phyloP scores from a whole-genome alignment of 1,140 invertebrate species.

The Protaetia brevitarsis region DNA sequence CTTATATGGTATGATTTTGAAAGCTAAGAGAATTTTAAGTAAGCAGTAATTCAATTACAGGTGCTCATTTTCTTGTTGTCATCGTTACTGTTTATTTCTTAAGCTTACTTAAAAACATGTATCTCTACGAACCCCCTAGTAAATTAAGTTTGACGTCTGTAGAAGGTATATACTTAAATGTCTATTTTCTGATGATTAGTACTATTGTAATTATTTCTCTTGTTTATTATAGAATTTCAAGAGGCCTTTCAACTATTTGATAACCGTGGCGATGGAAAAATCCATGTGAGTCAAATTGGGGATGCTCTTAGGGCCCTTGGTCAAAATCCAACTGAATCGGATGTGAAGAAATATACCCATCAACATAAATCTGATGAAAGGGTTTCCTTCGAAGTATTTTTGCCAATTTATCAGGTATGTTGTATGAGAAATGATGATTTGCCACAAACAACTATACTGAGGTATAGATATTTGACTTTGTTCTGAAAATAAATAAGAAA shows the following conservation, averaged over 20 bases:
- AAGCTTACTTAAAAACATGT: constrained; percentile 46
- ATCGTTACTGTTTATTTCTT: not conserved
- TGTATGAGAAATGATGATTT: too few relatives aligned
- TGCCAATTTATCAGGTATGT: constrained; percentile 88
- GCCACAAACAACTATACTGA: too few relatives aligned
- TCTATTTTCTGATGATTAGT: constrained; percentile 19
- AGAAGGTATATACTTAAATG: constrained; percentile 52
- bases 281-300: constrained; percentile 93
- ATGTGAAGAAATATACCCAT: constrained; percentile 94
- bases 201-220: constrained; percentile 15
- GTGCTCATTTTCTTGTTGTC: constrained; percentile 9
- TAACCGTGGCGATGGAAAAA: constrained; percentile 96
- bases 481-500: too few relatives aligned
- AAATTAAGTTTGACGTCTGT: constrained; percentile 57
- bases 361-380: constrained; percentile 92
- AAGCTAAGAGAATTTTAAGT: constrained; percentile 39
- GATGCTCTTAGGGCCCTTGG: constrained; percentile 94
- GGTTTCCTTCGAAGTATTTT: constrained; percentile 97
- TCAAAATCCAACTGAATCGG: constrained; percentile 97
- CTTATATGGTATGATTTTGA: constrained; percentile 46
- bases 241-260: constrained; percentile 97
- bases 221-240: constrained; percentile 75
- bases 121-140: constrained; percentile 55
- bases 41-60: constrained; percentile 30
- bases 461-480: too few relatives aligned